Base-by-base conservation (phyloP, 92 coral and sea anemone genomes). In the Zoanthus sociatus region DNA sequence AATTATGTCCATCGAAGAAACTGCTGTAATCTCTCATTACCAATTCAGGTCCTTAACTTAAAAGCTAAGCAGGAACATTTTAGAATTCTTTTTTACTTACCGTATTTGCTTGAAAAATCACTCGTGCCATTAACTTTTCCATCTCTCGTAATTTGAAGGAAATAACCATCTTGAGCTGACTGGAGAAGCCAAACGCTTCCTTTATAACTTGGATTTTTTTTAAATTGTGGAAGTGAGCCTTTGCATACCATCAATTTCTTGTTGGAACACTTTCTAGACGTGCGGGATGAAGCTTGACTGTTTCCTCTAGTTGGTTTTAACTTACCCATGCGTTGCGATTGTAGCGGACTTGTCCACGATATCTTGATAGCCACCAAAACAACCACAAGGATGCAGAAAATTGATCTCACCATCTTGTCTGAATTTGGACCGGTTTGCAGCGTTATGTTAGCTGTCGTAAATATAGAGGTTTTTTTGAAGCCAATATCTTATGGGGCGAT, bases 401-500 rank as follows among this genome's bases (percentile, higher is more conserved):
- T 47, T 14, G 61, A 67, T 21, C 85, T 75, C 76, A 81, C 74
- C 85, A 81, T 81, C 74, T 67, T 81, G 85, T 6, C 18, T 54
- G 61, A 66, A 71, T 81, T 60, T 81, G 13, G 30, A 30, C 85
- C 85, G 66, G 76, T 81, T 70, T 66, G 85, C 15, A 81, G 67
- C 26, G 85, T 26, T 37, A 81, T 44, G 60, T 45, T 18, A 67
- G 73, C 47, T 42, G 76, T 63, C 45, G 76, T 81, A 21, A 81
- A 81, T 81, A 81, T 81, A 81, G 9, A 63, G 58, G 14, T 42
- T 64, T 9, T 26, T 37, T 67, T 81, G 61, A 64, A 67, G 85
- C 85, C 85, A 81, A 81, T 81, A 81, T 81, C 85, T 67, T 46
- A 31, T 50, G n/a, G 42, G 16, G 42, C 64, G 69, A 61, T 78